These are phyloP conservation scores for Anarrhichthys ocellatus DNA, from an alignment of 2,113 vertebrate species.

Conservation along the genomic window DNA sequence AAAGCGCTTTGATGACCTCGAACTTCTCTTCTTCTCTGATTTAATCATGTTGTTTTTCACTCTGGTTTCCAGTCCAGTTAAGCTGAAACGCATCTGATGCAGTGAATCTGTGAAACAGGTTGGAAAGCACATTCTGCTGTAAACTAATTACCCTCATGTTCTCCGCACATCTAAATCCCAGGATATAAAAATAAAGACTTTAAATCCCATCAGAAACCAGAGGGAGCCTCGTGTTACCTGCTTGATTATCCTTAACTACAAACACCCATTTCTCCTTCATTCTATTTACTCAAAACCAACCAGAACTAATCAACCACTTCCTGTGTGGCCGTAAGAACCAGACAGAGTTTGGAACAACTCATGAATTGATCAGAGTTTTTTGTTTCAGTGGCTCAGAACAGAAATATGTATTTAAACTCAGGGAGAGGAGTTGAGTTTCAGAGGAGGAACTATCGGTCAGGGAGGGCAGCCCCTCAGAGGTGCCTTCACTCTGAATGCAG, in stretches of 20 bases:
- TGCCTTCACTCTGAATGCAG: background rate
- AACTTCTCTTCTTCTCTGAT: background rate
- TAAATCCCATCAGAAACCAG: background rate
- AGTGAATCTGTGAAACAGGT: conserved; percentile 12
- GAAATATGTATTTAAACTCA: background rate
- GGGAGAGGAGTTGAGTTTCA: background rate
- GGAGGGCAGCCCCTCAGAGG: background rate
- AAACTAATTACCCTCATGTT: background rate
- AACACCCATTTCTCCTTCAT: background rate
- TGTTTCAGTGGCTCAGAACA: background rate
- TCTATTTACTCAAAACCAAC: background rate
- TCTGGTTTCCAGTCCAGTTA: conserved; percentile 6
- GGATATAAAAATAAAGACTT: background rate
- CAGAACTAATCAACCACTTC: too few relatives aligned
- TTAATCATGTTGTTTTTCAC: background rate
- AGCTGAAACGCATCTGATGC: background rate
- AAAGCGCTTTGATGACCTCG: background rate
- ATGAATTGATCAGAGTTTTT: background rate
- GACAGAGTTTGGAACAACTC: background rate
- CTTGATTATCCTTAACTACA: background rate
- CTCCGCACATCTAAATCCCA: background rate
- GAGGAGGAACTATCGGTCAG: background rate
- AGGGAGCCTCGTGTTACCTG: background rate
- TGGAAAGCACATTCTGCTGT: conserved; percentile 22
- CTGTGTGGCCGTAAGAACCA: background rate